These are phyloP conservation scores for Cacajao melanocephalus DNA, from an alignment of 2,797 vertebrate species.

Conservation along the genomic window DNA sequence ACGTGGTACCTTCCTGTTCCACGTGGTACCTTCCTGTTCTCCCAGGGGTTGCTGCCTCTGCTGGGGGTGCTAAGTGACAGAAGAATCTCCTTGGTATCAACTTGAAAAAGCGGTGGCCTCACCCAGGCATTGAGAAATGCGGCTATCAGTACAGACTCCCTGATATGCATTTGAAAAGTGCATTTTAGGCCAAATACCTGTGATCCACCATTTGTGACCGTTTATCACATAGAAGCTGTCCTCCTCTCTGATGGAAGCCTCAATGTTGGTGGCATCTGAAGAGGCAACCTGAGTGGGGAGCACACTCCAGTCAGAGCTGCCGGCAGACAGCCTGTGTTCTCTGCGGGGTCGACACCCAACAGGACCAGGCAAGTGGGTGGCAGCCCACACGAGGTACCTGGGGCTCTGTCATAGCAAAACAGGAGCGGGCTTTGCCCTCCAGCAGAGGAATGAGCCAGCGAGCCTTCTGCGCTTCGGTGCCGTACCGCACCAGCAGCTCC, in stretches of 20 bases:
- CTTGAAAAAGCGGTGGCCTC: not conserved
- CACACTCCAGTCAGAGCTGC: not conserved
- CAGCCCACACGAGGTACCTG: constrained; percentile 51
- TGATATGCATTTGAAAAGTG: not conserved
- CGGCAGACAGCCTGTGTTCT: rapidly evolving
- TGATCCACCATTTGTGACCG: constrained; percentile 85
- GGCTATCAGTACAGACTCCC: not conserved
- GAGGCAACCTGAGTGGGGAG: constrained; percentile 79
- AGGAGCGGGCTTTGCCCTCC: constrained; percentile 80
- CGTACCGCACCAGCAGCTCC: constrained; percentile 81
- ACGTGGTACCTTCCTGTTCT: not conserved
- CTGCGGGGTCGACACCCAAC: rapidly evolving
- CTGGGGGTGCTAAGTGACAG: not conserved
- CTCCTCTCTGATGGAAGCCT: constrained; percentile 82
- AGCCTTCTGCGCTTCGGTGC: constrained; percentile 79
- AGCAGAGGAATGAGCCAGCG: constrained; percentile 81
- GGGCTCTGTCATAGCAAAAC: constrained; percentile 85
- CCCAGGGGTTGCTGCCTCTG: not conserved
- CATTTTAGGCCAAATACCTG: constrained; percentile 72
- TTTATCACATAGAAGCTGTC: constrained; percentile 73
- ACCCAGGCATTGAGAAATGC: not conserved
- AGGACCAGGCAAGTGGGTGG: not conserved
- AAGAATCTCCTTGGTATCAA: not conserved
- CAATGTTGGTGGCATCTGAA: constrained; percentile 84
- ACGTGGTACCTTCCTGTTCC: not conserved